A percentile compares a stretch with the other conserved stretches of the same genome.
phyloP scores from a whole-genome alignment of 2,888 invertebrate genomes.

The Hedya salicella region DNA sequence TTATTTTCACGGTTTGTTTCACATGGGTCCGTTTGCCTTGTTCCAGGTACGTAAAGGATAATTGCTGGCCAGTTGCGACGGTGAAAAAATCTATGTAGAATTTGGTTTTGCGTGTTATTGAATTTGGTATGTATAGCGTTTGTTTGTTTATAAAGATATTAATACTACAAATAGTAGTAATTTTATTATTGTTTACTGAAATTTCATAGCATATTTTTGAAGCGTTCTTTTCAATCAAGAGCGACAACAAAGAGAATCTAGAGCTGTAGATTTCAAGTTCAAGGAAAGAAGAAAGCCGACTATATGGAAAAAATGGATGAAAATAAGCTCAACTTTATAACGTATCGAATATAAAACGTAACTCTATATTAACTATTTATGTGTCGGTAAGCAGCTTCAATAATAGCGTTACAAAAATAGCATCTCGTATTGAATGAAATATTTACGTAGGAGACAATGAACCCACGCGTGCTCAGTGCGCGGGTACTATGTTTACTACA shows the following conservation, averaged over 20 bases:
- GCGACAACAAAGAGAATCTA: too few relatives aligned
- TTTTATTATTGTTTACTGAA: too few relatives aligned
- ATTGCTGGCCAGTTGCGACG: conserved; percentile 33
- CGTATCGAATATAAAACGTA: background rate
- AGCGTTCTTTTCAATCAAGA: too few relatives aligned
- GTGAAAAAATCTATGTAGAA: background rate
- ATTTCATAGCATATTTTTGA: too few relatives aligned
- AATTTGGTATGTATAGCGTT: background rate
- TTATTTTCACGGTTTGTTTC: conserved; percentile 43
- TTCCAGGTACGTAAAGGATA: conserved; percentile 40
- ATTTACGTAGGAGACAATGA: conserved; percentile 53
- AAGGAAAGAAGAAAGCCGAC: too few relatives aligned
- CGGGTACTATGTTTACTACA: conserved; percentile 21
- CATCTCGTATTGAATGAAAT: conserved; percentile 39
- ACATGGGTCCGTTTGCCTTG: conserved; percentile 40
- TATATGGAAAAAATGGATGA: too few relatives aligned
- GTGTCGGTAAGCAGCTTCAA: background rate
- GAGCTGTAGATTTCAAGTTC: too few relatives aligned
- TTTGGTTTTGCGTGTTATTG: background rate
- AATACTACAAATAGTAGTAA: too few relatives aligned
- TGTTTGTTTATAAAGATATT: background rate
- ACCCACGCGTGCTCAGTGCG: conserved; percentile 39
- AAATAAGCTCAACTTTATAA: too few relatives aligned
- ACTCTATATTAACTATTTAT: background rate
- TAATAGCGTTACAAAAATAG: conserved; percentile 9